These are phyloP conservation scores for Endotricha flammealis DNA, from an alignment of 2,888 invertebrate species.

Conservation along the genomic window DNA sequence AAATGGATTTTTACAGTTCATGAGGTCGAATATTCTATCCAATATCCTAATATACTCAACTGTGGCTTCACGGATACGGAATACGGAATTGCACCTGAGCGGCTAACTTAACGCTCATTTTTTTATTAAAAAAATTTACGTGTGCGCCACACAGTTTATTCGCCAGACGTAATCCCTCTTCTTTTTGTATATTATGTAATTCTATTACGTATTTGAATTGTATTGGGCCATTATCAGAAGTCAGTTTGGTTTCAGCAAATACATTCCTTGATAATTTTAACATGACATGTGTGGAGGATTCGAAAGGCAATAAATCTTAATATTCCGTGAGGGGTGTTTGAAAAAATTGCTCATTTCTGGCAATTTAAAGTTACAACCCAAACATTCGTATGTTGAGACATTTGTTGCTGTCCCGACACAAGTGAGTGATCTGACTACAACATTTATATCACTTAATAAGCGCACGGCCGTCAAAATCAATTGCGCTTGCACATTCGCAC, in stretches of 20 bases:
- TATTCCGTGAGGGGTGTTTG: constrained; percentile 8
- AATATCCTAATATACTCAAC: neutral
- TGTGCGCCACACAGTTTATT: neutral
- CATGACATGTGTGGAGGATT: constrained; percentile 17
- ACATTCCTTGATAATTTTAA: constrained; percentile 11
- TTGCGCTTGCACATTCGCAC: constrained; percentile 14
- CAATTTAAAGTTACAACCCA: constrained; percentile 15
- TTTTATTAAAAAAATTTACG: neutral
- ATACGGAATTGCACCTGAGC: neutral
- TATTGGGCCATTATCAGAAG: neutral
- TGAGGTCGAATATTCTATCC: neutral
- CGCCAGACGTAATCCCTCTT: neutral
- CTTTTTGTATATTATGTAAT: neutral
- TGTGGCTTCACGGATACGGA: neutral
- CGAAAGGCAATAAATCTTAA: constrained; percentile 14
- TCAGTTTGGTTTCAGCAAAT: neutral
- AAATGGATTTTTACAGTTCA: neutral
- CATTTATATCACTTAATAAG: constrained; percentile 14
- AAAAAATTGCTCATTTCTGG: constrained; percentile 10
- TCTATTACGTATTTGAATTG: neutral
- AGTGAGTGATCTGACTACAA: constrained; percentile 15
- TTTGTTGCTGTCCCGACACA: constrained; percentile 14
- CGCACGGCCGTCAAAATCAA: constrained; percentile 14
- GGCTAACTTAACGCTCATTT: neutral
- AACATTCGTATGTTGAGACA: constrained; percentile 14